Evolutionary conservation across 2,888 invertebrate species (phyloP), one percentile per base, ranked within the genome.

Genomic region (Aleiodes testaceus): DNA sequence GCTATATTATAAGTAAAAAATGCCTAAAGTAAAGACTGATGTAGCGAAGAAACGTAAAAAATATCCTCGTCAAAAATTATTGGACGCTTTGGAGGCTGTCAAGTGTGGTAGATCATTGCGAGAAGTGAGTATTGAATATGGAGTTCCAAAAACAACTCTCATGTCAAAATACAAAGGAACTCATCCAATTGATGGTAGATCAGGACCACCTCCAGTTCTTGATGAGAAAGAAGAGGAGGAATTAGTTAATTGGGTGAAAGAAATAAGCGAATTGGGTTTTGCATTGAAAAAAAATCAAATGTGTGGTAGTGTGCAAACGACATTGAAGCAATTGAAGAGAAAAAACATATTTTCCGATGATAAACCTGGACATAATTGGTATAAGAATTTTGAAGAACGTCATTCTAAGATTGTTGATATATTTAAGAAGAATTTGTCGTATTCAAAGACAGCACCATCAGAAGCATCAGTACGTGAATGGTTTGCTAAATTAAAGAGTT

Each of bases 331-430:
- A 30, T 22, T 72, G 11, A 71, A 75, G 50, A 55, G 69, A 59
- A 63, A 75, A 20, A 80, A 72, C 18, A 78, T 73, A 5, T 83
- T 84, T 66, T 80, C 77, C 50, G 75, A 85, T 75, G 80, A 78
- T 50, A 74, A 79, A 63, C 85, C 83, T 55, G 83, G 84, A 12
- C 79, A 79, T 68, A 80, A 81, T 45, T 87, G 85, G 84, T 86
- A 79, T 70, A 69, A 79, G 42, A 70, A 64, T 5, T 87, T 87
- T 78, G 69, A 83, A 71, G 77, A 78, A 64, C 76, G 84, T 66
- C 82, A 86, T 74, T 81, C 83, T 49, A 76, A 79, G 59, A 72
- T 86, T 5, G 67, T 79, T 7, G 52, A 77, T 73, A 73, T 80
- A 20, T 74, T 79, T 42, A 70, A 81, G 7, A 80, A 85, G 77